Evolutionary conservation across 2,888 invertebrate species (phyloP).

Genomic region (Laothoe populi): DNA sequence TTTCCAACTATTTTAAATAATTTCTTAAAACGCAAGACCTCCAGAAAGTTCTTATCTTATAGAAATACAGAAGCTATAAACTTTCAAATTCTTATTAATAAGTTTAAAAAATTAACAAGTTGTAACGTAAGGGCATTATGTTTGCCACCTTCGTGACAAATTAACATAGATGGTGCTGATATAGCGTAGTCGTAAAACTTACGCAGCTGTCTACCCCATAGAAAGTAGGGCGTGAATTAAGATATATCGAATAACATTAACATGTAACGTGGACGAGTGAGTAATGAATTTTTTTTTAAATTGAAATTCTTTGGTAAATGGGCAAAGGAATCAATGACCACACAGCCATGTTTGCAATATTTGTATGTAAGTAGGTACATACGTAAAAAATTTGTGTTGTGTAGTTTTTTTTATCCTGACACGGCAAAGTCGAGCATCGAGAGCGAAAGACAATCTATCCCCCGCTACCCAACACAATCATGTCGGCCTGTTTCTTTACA

Average conservation of each 20-base stretch:
- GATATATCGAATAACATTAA: constrained; percentile 12
- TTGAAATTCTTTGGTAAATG: not conserved
- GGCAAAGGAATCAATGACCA: not conserved
- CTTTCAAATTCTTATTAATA: constrained; percentile 8
- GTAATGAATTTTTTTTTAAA: not conserved
- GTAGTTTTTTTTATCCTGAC: too few species aligned
- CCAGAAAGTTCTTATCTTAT: not conserved
- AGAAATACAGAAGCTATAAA: constrained; percentile 1
- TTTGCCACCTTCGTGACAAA: constrained; percentile 21
- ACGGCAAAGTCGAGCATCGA: too few species aligned
- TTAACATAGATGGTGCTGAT: constrained; percentile 21
- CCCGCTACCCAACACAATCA: too few species aligned
- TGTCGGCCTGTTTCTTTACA: too few species aligned
- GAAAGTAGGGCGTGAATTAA: constrained; percentile 19
- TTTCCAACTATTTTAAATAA: too few species aligned
- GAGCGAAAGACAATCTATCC: too few species aligned
- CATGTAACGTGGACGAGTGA: not conserved
- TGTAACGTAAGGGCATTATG: constrained; percentile 4
- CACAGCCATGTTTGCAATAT: not conserved
- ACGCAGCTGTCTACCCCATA: constrained; percentile 18
- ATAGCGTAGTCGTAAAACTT: not conserved
- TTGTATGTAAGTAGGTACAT: too few species aligned
- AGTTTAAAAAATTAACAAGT: not conserved
- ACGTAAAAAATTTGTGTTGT: too few species aligned
- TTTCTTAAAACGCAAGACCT: not conserved